Base-by-base conservation (phyloP, 2,113 vertebrate genomes). In the Psilopogon haemacephalus region DNA sequence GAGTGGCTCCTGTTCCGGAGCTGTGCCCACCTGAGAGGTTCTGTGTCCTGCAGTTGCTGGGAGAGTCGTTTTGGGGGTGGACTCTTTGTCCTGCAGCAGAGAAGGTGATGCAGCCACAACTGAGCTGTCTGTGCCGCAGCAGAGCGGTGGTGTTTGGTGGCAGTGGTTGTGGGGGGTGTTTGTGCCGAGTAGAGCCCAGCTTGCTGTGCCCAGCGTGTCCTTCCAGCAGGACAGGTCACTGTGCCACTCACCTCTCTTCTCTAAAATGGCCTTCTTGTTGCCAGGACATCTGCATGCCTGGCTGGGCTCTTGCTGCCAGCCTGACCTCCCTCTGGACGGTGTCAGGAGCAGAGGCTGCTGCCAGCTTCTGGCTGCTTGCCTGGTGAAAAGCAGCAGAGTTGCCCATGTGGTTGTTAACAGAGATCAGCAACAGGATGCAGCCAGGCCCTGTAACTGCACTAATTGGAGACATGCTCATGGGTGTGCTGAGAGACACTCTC, bases 191-290 rank as follows among this genome's bases (percentile, higher is more conserved):
- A 17, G 28, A 20, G 21, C 35, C 38, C n/a, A 44, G 46, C 33
- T 20, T 67, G 32, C 54, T 37, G 27, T 15, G 35, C 56, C 30
- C 23, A 50, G 12, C 11, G 5, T 62, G 35, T 46, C 35, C 5
- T 30, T 84, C 60, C 18, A 18, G 15, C 11, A 26, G 55, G 35
- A 42, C 55, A 44, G 73, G 35, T 67, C 62, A 21, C 67, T 48
- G 15, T 56, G 46, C 52, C 18, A 2, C 56, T 63, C 12, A 1
- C 30, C 37, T 75, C 37, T 35, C 27, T 17, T 46, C 38, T 76
- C 70, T 38, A 21, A n/a, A 6, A 16, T 0, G 1, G 20, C 27
- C 1, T 0, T 50, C 55, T 68, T 56, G n/a, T 16, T 48, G 63
- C 37, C 52, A 64, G 28, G 50, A 75, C 5, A 2, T 44, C 54